Conservation (phyloP, 1,140 invertebrate species). For the Listronotus oregonensis region DNA sequence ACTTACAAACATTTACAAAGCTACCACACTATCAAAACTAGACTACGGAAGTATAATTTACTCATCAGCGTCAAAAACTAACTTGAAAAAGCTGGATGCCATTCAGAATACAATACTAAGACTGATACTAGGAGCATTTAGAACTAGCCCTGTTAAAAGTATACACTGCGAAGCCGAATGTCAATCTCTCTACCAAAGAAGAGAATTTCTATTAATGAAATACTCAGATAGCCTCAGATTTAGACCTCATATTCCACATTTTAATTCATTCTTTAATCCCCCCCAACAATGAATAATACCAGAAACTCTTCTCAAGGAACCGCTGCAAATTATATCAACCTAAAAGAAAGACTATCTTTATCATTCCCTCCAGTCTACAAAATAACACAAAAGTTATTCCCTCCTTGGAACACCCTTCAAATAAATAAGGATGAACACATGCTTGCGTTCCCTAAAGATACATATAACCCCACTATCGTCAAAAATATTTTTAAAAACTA, state of each 20-base stretch:
- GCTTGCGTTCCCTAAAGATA: neutral
- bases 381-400: too few relatives aligned
- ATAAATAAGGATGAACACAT: too few relatives aligned
- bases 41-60: conserved; percentile 17
- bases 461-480: neutral
- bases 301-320: too few relatives aligned
- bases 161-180: conserved; percentile 8
- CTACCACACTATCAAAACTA: too few relatives aligned
- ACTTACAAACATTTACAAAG: too few relatives aligned
- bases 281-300: too few relatives aligned
- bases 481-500: neutral
- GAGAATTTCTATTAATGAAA: neutral
- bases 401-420: too few relatives aligned
- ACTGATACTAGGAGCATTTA: conserved; percentile 21
- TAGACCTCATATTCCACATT: neutral
- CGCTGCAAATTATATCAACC: too few relatives aligned
- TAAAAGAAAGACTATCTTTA: too few relatives aligned
- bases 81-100: conserved; percentile 21
- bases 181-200: conserved; percentile 5
- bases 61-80: conserved; percentile 7
- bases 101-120: conserved; percentile 22
- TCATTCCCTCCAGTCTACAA: too few relatives aligned
- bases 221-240: neutral
- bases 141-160: conserved; percentile 14
- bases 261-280: neutral